Conservation (phyloP, 2,888 invertebrate genomes). For the Epinotia brunnichana region DNA sequence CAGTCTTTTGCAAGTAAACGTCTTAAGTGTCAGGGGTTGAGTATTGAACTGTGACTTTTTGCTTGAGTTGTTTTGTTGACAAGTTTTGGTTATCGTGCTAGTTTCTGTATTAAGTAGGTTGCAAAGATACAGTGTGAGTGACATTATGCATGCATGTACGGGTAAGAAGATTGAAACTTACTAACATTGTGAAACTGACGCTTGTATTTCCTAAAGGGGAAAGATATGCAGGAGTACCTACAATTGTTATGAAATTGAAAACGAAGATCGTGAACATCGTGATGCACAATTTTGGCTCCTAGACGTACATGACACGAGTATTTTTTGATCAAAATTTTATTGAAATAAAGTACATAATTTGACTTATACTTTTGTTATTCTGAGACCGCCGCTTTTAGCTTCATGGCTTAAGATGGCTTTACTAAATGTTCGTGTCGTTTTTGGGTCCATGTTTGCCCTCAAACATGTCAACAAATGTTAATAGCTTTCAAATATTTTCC, state of each 20-base stretch:
- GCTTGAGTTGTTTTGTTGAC: neutral
- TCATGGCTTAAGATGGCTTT: conserved; percentile 7
- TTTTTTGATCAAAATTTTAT: too few species aligned
- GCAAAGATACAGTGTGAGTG: neutral
- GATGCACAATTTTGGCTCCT: too few species aligned
- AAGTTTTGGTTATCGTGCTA: conserved; percentile 8
- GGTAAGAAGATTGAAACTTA: neutral
- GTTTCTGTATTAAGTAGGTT: neutral
- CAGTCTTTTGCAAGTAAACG: neutral
- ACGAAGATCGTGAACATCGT: too few species aligned
- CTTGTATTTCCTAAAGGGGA: too few species aligned
- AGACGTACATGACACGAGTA: too few species aligned
- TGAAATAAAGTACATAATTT: too few species aligned
- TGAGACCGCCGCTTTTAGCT: neutral
- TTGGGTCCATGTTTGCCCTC: conserved; percentile 20
- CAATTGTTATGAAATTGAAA: too few species aligned
- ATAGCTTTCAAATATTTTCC: conserved; percentile 27
- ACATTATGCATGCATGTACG: neutral
- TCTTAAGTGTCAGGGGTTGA: neutral
- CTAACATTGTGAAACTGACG: neutral
- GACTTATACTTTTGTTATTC: neutral
- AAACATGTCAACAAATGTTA: conserved; percentile 33
- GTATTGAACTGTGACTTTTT: neutral
- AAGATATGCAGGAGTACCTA: too few species aligned
- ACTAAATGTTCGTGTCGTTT: conserved; percentile 27